Conservation (phyloP, 2,113 vertebrate species). For the Nyctereutes procyonoides region DNA sequence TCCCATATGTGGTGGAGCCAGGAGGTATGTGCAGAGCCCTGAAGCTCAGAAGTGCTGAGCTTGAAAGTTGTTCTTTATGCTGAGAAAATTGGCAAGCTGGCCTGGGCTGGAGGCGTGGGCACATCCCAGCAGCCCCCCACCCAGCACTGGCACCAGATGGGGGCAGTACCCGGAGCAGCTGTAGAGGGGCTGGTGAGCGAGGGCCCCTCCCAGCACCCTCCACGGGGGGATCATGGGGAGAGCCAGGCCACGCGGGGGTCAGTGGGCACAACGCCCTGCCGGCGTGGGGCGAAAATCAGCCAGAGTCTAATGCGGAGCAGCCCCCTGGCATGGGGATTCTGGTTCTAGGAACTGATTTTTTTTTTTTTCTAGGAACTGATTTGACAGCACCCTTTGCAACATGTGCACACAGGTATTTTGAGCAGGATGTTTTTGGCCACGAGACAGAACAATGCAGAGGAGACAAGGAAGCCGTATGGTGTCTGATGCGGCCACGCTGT, state of each 20-base stretch:
- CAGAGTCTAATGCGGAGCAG: background rate
- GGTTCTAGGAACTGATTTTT: background rate
- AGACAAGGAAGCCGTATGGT: background rate
- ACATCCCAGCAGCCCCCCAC: background rate
- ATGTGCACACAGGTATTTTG: background rate
- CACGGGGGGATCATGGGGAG: background rate
- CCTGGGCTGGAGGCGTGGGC: background rate
- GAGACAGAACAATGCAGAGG: background rate
- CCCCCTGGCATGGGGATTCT: background rate
- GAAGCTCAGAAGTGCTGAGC: background rate
- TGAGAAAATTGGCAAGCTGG: background rate
- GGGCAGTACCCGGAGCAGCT: background rate
- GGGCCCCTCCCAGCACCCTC: background rate
- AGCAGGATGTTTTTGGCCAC: background rate
- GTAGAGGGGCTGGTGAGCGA: fast-evolving
- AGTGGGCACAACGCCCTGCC: background rate
- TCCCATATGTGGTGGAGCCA: background rate
- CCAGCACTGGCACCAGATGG: background rate
- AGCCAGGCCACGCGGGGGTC: fast-evolving
- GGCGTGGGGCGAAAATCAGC: background rate
- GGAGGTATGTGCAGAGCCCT: background rate
- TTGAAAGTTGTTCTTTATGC: background rate
- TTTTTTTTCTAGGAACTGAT: background rate
- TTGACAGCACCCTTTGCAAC: background rate
- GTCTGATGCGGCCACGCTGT: background rate